Conservation (phyloP, 1,140 invertebrate genomes). For the Brachystomella parvula region DNA sequence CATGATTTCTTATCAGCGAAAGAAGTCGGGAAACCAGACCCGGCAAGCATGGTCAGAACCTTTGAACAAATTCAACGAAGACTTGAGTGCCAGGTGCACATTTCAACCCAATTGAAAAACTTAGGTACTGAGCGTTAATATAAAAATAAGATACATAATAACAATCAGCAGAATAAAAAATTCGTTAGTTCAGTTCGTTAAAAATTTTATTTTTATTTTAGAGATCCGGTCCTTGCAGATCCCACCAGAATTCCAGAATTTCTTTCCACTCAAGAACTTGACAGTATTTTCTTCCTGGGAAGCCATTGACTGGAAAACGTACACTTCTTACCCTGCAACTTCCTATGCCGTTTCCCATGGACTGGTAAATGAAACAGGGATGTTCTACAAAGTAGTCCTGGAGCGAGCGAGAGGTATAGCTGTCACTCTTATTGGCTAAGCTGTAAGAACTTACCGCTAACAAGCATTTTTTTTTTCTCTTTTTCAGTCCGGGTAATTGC, state of each 20-base stretch:
- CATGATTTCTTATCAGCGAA: neutral
- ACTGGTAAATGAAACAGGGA: neutral
- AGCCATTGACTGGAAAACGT: slow-evolving; percentile 49
- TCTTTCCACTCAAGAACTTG: slow-evolving; percentile 48
- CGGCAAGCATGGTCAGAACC: slow-evolving; percentile 57
- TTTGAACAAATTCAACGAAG: slow-evolving; percentile 61
- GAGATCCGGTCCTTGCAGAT: slow-evolving; percentile 42
- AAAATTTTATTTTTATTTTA: slow-evolving; percentile 34
- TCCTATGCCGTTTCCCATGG: neutral
- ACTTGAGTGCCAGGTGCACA: slow-evolving; percentile 59
- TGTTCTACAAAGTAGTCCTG: slow-evolving; percentile 47
- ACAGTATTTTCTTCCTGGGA: slow-evolving; percentile 60
- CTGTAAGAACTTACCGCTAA: neutral
- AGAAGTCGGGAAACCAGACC: neutral
- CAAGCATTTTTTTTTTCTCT: slow-evolving; percentile 15
- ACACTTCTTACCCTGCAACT: neutral
- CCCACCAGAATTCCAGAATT: slow-evolving; percentile 38
- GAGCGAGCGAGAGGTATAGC: slow-evolving; percentile 56
- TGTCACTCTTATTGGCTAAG: slow-evolving; percentile 31
- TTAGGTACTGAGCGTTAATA: slow-evolving; percentile 65
- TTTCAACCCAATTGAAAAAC: slow-evolving; percentile 68
- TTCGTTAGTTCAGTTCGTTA: neutral
- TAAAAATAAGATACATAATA: too few relatives aligned
- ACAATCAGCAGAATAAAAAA: too few relatives aligned
- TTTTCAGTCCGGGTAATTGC: slow-evolving; percentile 61